These are phyloP conservation scores for Oppia nitens DNA, from an alignment of 1,140 invertebrate genomes.

Conservation along the genomic window DNA sequence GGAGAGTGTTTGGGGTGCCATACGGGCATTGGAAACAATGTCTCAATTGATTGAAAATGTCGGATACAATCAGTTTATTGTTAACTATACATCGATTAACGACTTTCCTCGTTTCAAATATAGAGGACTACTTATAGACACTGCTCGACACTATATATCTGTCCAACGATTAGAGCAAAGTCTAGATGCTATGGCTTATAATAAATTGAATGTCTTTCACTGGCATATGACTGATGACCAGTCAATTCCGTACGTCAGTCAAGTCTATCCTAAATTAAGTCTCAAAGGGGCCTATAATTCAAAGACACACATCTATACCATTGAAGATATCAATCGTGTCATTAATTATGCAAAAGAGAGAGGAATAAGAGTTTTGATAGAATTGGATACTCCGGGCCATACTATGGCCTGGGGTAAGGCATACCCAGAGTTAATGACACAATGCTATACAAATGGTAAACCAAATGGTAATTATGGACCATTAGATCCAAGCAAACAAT, in stretches of 20 bases:
- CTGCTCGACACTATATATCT: conserved; percentile 58
- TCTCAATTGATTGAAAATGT: conserved; percentile 26
- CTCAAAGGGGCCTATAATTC: background rate
- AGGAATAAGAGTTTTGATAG: conserved; percentile 30
- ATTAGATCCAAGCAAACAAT: conserved; percentile 47
- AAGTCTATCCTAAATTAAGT: conserved; percentile 42
- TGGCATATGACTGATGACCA: conserved; percentile 88
- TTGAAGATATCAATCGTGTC: conserved; percentile 26
- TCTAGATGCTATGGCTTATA: conserved; percentile 59
- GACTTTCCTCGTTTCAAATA: conserved; percentile 55
- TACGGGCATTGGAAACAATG: conserved; percentile 31
- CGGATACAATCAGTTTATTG: conserved; percentile 24
- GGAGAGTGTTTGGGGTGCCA: conserved; percentile 28
- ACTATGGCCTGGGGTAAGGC: conserved; percentile 79
- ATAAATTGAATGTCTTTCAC: conserved; percentile 81
- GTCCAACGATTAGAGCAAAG: conserved; percentile 42
- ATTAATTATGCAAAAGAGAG: conserved; percentile 29
- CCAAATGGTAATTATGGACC: conserved; percentile 36
- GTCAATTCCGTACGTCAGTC: conserved; percentile 68
- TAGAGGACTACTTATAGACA: conserved; percentile 62
- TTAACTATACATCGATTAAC: conserved; percentile 36
- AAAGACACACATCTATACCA: conserved; percentile 22
- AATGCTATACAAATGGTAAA: conserved; percentile 23
- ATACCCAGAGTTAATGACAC: conserved; percentile 23
- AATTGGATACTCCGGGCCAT: conserved; percentile 32